A percentile compares a stretch with the other conserved stretches of the same genome.
These are phyloP conservation scores for Epinotia brunnichana DNA, from an alignment of 2,888 invertebrate genomes.

Conservation along the genomic window DNA sequence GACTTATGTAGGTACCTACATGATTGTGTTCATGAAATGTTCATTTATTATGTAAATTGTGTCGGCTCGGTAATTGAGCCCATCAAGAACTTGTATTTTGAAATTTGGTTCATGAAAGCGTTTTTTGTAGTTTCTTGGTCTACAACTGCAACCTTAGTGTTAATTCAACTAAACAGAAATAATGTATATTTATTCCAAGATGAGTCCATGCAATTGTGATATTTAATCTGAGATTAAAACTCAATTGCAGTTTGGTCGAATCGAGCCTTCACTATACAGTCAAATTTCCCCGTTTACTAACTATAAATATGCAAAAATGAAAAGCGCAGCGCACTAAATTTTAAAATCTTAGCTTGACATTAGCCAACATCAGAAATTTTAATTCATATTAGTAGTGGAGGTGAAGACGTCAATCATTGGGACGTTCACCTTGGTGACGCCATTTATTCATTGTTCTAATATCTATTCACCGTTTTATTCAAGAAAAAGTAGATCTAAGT, in stretches of 20 bases:
- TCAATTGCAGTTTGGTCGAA: too few relatives aligned
- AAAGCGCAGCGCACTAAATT: too few relatives aligned
- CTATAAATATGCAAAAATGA: too few relatives aligned
- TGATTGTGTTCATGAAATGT: slow-evolving; percentile 28
- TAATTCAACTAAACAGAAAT: neutral
- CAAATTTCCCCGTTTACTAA: too few relatives aligned
- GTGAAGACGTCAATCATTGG: too few relatives aligned
- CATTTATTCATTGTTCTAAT: neutral
- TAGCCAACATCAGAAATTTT: too few relatives aligned
- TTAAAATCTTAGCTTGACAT: too few relatives aligned
- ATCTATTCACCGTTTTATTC: neutral
- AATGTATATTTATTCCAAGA: too few relatives aligned
- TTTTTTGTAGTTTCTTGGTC: neutral
- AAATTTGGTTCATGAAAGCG: neutral
- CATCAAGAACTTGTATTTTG: slow-evolving; percentile 5
- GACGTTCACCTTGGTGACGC: neutral
- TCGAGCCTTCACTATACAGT: too few relatives aligned
- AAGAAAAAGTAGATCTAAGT: neutral
- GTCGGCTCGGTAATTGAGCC: slow-evolving; percentile 1
- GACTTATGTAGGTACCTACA: slow-evolving; percentile 15
- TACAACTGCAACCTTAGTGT: neutral
- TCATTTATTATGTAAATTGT: slow-evolving; percentile 35
- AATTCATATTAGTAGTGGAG: too few relatives aligned
- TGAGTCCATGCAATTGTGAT: too few relatives aligned
- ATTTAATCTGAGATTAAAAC: too few relatives aligned